A percentile compares a stretch with the other conserved stretches of the same genome.
phyloP scores from a whole-genome alignment of 92 coral and sea anemone genomes.

The Anthopleura xanthogrammica region DNA sequence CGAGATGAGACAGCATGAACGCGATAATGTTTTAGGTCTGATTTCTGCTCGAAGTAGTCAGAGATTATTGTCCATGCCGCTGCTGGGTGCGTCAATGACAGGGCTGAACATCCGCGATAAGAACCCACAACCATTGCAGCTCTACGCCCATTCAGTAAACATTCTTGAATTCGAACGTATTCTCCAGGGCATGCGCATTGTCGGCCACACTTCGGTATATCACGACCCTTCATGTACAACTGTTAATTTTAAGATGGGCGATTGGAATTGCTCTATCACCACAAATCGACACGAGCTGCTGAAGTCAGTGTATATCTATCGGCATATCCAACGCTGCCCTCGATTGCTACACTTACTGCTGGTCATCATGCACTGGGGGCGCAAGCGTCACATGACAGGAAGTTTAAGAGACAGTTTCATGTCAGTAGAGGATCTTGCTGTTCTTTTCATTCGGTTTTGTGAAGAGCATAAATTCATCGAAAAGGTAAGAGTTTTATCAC shows the following conservation, averaged over 20 bases:
- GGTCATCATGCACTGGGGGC: conserved; percentile 79
- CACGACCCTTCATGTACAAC: neutral
- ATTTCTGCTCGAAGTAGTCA: neutral
- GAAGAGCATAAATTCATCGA: conserved; percentile 42
- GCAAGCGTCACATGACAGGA: conserved; percentile 60
- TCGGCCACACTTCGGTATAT: neutral
- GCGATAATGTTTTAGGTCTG: conserved; percentile 16
- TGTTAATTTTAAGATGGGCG: conserved; percentile 1
- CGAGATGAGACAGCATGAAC: conserved; percentile 35
- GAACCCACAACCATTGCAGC: conserved; percentile 40
- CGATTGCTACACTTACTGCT: conserved; percentile 62
- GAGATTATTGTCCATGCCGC: conserved; percentile 19
- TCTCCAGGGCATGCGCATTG: neutral
- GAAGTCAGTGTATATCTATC: conserved; percentile 52
- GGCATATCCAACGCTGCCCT: conserved; percentile 74
- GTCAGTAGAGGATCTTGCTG: conserved; percentile 60
- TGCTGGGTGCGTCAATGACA: conserved; percentile 64
- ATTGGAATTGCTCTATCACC: conserved; percentile 35
- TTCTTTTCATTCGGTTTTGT: conserved; percentile 60
- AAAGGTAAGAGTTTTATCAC: conserved; percentile 30
- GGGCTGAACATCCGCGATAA: conserved; percentile 57
- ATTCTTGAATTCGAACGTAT: neutral
- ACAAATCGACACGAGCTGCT: conserved; percentile 52
- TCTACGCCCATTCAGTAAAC: conserved; percentile 35
- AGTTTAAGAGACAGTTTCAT: conserved; percentile 38